Evolutionary conservation across 2,888 invertebrate species (phyloP).

Genomic region (Ferdinandea cuprea): DNA sequence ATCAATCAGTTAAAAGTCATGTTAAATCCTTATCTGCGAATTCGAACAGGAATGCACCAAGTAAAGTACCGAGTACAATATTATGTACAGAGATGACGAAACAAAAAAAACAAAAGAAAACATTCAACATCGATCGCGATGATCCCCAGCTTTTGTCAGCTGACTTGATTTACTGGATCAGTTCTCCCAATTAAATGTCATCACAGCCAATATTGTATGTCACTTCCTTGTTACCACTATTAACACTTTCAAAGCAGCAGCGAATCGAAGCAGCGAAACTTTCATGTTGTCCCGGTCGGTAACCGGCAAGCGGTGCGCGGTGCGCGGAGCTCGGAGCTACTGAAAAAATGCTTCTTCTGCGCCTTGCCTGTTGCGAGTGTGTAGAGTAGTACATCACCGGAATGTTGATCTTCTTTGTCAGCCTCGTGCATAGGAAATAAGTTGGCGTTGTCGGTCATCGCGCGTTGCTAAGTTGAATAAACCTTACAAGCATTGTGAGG

Average conservation of each 20-base stretch:
- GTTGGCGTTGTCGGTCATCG: background rate
- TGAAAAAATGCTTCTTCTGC: conserved; percentile 4
- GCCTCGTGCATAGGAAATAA: conserved; percentile 21
- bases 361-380: background rate
- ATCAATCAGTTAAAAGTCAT: conserved; percentile 60
- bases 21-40: conserved; percentile 46
- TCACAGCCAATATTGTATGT: conserved; percentile 36
- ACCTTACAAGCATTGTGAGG: conserved; percentile 78
- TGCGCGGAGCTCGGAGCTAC: conserved; percentile 20
- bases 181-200: conserved; percentile 44
- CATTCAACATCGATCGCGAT: background rate
- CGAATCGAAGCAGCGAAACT: conserved; percentile 5
- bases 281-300: conserved; percentile 32
- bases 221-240: conserved; percentile 59
- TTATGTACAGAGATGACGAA: conserved; percentile 2
- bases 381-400: background rate
- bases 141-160: conserved; percentile 41
- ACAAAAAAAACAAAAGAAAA: no score
- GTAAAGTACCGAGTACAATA: conserved; percentile 9
- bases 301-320: no score
- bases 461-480: conserved; percentile 78
- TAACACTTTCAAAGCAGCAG: conserved; percentile 50
- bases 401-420: background rate
- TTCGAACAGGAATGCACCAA: conserved; percentile 32
- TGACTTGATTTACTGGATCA: conserved; percentile 57